Base-by-base conservation (phyloP, 1,140 invertebrate genomes). In the Pogonomyrmex californicus region DNA sequence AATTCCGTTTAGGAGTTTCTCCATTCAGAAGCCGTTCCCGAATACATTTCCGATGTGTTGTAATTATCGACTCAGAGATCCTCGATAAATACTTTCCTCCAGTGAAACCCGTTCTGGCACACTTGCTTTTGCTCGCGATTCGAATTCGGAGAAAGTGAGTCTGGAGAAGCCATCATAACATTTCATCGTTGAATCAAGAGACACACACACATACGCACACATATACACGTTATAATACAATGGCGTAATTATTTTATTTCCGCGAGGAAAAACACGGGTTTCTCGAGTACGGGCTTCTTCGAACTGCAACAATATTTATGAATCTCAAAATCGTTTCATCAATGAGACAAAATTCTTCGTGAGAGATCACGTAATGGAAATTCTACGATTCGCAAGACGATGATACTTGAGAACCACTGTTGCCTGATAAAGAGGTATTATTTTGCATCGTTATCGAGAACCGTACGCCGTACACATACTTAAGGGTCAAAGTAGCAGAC, bases 401-500 rank as follows among this genome's bases (percentile, higher is more conserved):
- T 9, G 33, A 33, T 10, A 60, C 3, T 76, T 91, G 86, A 89
- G 86, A 91, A 68, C 66, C 87, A 4, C 68, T 65, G 60, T 1
- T 17, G 33, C 23, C 68, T 87, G 89, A 90, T 90, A 88, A 90
- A 91, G 86, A 77, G 23, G 77, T 83, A 90, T 91, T 91, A 91
- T 90, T 90, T 90, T 90, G 77, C 89, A 90, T 91, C 86, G 76
- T 89, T 91, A 91, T 91, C 89, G 44, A 36, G 5, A 49, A 51
- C 12, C 4, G 33, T 66, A n/a, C 38, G 30, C 44, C 33, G 23
- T 58, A n/a, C 47, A 58, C 81, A 90, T 41, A 47, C 82, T 89
- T 81, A 87, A 85, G 87, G 90, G 90, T 91, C 90, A 91, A 81
- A 91, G 60, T 85, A 87, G 30, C 87, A 91, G 85, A 23, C 23